phyloP scores from a whole-genome alignment of 35 echinoderm and acorn worm genomes.

The Ophioderma brevispina region DNA sequence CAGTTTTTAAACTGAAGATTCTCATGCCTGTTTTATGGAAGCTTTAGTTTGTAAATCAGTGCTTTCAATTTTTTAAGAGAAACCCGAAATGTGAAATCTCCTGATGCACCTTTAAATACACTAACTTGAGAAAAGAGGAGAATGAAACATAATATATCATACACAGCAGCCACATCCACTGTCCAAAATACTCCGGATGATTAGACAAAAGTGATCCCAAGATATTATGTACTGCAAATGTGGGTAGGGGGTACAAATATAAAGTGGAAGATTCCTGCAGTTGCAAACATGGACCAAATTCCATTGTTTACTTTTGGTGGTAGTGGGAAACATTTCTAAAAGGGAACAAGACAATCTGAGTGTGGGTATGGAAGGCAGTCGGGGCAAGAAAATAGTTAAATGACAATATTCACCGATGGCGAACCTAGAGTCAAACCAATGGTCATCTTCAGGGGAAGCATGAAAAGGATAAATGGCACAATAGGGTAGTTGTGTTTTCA shows the following conservation, averaged over 20 bases:
- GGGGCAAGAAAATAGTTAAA: not conserved
- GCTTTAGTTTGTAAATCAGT: too few species aligned
- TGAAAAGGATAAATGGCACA: not conserved
- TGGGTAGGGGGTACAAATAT: not conserved
- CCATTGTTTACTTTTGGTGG: not conserved
- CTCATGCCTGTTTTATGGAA: too few species aligned
- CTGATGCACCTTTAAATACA: too few species aligned
- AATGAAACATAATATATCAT: not conserved
- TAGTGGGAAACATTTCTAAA: not conserved
- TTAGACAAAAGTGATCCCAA: not conserved
- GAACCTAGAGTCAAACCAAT: not conserved
- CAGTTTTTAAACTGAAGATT: too few species aligned
- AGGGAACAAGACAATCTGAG: not conserved
- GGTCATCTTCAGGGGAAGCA: not conserved
- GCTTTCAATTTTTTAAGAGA: too few species aligned
- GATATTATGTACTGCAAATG: not conserved
- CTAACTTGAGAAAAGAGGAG: too few species aligned
- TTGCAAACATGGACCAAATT: not conserved
- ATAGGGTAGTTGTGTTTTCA: not conserved
- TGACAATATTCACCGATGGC: not conserved
- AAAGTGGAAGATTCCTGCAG: not conserved
- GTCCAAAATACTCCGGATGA: not conserved
- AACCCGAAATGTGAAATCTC: too few species aligned
- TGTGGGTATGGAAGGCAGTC: not conserved
- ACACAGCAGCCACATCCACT: not conserved